phyloP scores from a whole-genome alignment of 1,140 invertebrate genomes.

The Oedothorax gibbosus region DNA sequence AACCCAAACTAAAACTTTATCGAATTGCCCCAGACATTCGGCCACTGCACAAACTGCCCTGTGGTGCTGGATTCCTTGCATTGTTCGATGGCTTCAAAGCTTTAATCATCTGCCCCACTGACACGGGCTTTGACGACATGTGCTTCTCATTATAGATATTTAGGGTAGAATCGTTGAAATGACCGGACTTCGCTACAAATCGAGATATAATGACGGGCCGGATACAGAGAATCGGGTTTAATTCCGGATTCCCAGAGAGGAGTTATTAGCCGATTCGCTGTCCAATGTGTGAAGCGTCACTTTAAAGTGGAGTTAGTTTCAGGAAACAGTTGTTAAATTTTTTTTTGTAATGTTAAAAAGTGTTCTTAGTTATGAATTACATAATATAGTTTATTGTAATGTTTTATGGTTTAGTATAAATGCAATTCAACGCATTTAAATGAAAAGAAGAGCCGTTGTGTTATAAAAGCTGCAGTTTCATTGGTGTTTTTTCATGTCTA shows the following conservation, averaged over 20 bases:
- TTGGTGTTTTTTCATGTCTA: too few species aligned
- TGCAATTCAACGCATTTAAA: too few species aligned
- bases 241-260: slow-evolving; percentile 24
- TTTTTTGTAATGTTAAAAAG: neutral
- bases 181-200: slow-evolving; percentile 39
- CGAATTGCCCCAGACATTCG: neutral
- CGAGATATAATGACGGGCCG: slow-evolving; percentile 56
- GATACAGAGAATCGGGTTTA: slow-evolving; percentile 31
- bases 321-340: neutral
- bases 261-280: slow-evolving; percentile 51
- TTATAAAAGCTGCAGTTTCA: too few species aligned
- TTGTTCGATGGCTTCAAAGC: neutral
- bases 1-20: slow-evolving; percentile 12
- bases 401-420: too few species aligned
- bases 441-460: too few species aligned
- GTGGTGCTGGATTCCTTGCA: too few species aligned
- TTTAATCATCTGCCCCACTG: slow-evolving; percentile 29
- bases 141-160: slow-evolving; percentile 42
- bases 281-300: neutral
- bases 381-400: too few species aligned
- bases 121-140: slow-evolving; percentile 12
- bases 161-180: slow-evolving; percentile 39
- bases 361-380: too few species aligned
- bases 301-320: neutral
- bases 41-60: slow-evolving; percentile 8